phyloP scores from a whole-genome alignment of 2,888 invertebrate genomes.

The Limnephilus rhombicus region DNA sequence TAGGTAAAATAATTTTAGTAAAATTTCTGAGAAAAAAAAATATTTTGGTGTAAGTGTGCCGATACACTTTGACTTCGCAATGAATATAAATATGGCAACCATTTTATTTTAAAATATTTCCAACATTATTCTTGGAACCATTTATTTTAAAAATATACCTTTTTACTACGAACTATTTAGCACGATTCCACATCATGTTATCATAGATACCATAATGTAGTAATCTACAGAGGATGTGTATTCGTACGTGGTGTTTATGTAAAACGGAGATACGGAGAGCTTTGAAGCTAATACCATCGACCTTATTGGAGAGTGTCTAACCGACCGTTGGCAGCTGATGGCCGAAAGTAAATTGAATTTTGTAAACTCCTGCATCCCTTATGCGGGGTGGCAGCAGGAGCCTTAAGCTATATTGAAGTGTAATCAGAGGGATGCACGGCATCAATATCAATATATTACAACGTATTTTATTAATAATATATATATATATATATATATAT shows the following conservation, averaged over 20 bases:
- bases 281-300: neutral
- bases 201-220: neutral
- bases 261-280: neutral
- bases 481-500: too few species aligned
- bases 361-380: conserved; percentile 61
- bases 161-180: neutral
- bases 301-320: conserved; percentile 43
- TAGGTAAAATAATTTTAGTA: too few species aligned
- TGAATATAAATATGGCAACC: too few species aligned
- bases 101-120: neutral
- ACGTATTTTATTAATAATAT: too few species aligned
- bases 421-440: neutral
- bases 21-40: too few species aligned
- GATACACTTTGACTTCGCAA: too few species aligned
- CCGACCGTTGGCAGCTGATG: conserved; percentile 49
- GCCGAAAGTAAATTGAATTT: conserved; percentile 63
- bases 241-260: neutral
- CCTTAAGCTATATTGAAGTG: neutral
- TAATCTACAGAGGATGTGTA: neutral
- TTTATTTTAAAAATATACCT: neutral
- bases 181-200: neutral
- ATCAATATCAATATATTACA: neutral
- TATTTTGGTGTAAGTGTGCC: too few species aligned
- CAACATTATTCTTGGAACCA: neutral
- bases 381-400: conserved; percentile 8